Percentiles rank a stretch among this genome's conserved stretches.
Conservation (phyloP, 92 coral and sea anemone species). For the Epizoanthus fatuus region DNA sequence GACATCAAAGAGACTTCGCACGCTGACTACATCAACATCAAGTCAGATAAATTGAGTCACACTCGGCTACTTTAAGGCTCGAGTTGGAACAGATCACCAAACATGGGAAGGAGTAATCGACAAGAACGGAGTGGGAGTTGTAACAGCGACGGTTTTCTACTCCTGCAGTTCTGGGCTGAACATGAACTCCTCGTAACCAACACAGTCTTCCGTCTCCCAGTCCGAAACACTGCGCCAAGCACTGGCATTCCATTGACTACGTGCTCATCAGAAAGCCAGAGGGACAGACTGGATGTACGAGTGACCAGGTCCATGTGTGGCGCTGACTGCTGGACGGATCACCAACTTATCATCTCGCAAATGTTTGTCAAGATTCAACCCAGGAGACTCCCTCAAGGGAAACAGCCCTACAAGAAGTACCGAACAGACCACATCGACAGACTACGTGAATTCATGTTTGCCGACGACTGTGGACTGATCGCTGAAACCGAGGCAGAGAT, state of each 20-base stretch:
- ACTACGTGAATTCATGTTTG: too few species aligned
- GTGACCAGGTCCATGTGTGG: constrained; percentile 22
- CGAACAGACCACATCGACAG: too few species aligned
- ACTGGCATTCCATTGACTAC: constrained; percentile 34
- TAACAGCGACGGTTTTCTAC: constrained; percentile 16
- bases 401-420: neutral
- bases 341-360: neutral
- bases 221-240: neutral
- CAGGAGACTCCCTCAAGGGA: neutral
- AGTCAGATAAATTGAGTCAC: too few species aligned
- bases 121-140: constrained; percentile 6
- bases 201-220: constrained; percentile 28
- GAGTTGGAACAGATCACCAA: neutral
- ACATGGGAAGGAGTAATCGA: neutral
- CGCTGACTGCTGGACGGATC: constrained; percentile 32
- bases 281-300: constrained; percentile 6
- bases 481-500: too few species aligned
- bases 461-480: too few species aligned
- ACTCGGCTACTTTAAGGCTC: too few species aligned
- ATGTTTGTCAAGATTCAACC: neutral
- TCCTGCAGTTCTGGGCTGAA: constrained; percentile 9
- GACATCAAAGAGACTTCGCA: too few species aligned
- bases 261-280: neutral
- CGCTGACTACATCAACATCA: too few species aligned
- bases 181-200: constrained; percentile 23